Evolutionary conservation across 2,888 invertebrate genomes (phyloP).

Genomic region (Drosophila incognita): DNA sequence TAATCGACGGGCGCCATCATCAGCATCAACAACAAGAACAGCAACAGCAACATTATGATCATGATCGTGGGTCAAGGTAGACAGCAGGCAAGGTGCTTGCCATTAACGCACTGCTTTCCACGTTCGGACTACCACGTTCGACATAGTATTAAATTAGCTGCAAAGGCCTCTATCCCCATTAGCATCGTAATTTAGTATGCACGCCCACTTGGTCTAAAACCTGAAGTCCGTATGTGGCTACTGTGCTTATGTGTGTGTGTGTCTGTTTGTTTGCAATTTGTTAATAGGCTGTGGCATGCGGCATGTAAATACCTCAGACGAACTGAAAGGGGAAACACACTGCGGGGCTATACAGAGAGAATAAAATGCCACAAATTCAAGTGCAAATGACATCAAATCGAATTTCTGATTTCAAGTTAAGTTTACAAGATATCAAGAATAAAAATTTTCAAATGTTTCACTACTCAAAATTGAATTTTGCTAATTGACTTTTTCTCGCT

Average conservation of each 20-base stretch:
- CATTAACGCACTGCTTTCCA: conserved; percentile 75
- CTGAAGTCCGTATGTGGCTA: conserved; percentile 16
- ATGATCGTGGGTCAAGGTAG: conserved; percentile 72
- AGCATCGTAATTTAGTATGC: conserved; percentile 71
- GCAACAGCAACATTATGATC: conserved; percentile 19
- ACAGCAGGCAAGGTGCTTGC: conserved; percentile 49
- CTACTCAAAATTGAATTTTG: not conserved
- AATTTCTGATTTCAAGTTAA: not conserved
- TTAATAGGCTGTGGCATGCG: conserved; percentile 78
- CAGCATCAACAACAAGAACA: conserved; percentile 36
- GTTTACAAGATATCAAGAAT: not conserved
- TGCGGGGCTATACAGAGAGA: not conserved
- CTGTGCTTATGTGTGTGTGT: conserved; percentile 23
- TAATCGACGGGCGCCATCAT: conserved; percentile 76
- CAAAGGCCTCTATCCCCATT: conserved; percentile 69
- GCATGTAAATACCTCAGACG: conserved; percentile 69
- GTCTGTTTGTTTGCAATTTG: conserved; percentile 77
- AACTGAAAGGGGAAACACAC: not conserved
- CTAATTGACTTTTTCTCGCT: not conserved
- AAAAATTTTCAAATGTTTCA: not conserved
- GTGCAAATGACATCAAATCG: not conserved
- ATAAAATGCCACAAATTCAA: not conserved
- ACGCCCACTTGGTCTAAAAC: conserved; percentile 66
- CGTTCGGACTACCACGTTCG: conserved; percentile 15
- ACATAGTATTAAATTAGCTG: conserved; percentile 58